These are phyloP conservation scores for Damaliscus lunatus DNA, from an alignment of 2,113 vertebrate genomes.

Conservation along the genomic window DNA sequence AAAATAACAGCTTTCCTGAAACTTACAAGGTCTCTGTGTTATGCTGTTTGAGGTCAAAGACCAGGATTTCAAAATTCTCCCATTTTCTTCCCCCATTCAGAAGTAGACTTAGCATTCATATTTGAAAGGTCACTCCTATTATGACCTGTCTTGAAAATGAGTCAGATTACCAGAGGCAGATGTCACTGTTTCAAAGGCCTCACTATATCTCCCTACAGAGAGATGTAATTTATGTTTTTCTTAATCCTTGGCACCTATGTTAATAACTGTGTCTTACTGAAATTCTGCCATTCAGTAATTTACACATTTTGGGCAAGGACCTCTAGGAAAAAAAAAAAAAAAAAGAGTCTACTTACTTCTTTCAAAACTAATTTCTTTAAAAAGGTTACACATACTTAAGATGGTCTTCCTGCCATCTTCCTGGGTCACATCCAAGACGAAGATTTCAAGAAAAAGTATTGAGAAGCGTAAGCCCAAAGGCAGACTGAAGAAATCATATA, in stretches of 20 bases:
- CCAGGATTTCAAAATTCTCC: neutral
- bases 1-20: conserved; percentile 23
- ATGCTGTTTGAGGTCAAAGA: neutral
- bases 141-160: neutral
- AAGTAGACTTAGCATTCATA: neutral
- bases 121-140: neutral
- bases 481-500: neutral
- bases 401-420: neutral
- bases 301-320: neutral
- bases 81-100: neutral
- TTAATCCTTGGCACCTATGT: neutral
- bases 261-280: neutral
- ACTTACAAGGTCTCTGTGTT: neutral
- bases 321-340: neutral
- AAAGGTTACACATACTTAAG: neutral
- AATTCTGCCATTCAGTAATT: neutral
- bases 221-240: neutral
- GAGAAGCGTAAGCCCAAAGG: neutral
- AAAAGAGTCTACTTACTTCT: neutral
- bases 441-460: neutral
- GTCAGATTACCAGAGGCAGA: neutral
- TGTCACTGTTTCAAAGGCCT: neutral
- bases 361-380: neutral
- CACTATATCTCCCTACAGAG: neutral
- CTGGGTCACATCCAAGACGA: neutral